Percentiles rank a stretch among this genome's conserved stretches.
These are phyloP conservation scores for Trachops cirrhosus DNA, from an alignment of 2,797 vertebrate species.

Conservation along the genomic window DNA sequence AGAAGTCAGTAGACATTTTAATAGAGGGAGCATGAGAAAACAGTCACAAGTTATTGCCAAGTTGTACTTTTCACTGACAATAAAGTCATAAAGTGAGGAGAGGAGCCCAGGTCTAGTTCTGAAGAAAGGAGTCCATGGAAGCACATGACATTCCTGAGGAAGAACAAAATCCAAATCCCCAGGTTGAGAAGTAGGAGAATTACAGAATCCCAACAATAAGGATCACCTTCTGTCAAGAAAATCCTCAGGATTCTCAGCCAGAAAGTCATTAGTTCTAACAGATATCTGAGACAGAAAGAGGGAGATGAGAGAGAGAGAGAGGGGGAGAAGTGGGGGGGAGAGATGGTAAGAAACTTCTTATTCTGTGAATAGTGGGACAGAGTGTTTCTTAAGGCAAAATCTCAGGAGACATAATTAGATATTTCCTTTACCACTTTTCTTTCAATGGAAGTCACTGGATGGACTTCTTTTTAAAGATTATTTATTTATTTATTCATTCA, in stretches of 20 bases:
- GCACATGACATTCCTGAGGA: background rate
- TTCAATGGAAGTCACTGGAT: background rate
- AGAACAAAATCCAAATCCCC: background rate
- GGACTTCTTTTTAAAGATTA: background rate
- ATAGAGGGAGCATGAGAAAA: background rate
- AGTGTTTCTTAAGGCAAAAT: background rate
- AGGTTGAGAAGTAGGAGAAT: background rate
- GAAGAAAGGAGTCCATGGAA: background rate
- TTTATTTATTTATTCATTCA: no score
- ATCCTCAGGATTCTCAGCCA: background rate
- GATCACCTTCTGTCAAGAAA: background rate
- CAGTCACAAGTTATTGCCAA: no score
- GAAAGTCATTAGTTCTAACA: background rate
- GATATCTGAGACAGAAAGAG: background rate
- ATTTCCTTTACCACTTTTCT: background rate
- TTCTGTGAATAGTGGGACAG: background rate
- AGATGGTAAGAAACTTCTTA: background rate
- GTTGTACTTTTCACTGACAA: no score
- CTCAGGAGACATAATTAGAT: background rate
- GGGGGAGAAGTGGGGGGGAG: background rate
- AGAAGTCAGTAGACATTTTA: background rate
- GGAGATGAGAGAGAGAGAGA: background rate
- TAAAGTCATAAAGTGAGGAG: background rate
- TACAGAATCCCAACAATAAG: background rate
- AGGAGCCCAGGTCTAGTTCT: background rate